Percentiles rank a stretch among this genome's conserved stretches.
Conservation (phyloP, 2,113 vertebrate species). For the Tringa solitaria region DNA sequence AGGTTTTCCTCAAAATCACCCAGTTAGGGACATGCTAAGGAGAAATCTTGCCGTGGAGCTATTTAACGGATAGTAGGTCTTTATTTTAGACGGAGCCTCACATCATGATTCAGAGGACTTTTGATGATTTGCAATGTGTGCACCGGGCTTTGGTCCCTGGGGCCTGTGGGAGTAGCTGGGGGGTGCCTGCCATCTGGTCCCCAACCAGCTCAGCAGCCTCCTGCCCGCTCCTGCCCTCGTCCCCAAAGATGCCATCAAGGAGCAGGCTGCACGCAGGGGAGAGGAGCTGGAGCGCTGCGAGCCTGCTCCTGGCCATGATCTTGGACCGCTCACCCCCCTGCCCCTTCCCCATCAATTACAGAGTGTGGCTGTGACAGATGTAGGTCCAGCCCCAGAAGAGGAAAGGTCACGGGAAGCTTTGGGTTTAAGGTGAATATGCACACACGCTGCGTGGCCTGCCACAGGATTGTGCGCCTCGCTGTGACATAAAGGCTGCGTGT, state of each 20-base stretch:
- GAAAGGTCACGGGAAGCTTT: neutral
- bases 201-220: neutral
- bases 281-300: accelerated
- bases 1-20: neutral
- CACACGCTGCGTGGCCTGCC: neutral
- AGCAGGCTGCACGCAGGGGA: accelerated
- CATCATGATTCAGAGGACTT: neutral
- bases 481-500: neutral
- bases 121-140: neutral
- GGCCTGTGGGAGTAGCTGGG: neutral
- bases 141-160: accelerated
- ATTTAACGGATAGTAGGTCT: neutral
- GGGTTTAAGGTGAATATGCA: neutral
- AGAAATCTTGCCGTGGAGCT: neutral
- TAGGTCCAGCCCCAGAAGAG: neutral
- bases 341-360: neutral
- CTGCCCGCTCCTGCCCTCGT: neutral
- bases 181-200: neutral
- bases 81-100: neutral
- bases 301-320: accelerated
- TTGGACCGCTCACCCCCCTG: neutral
- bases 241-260: neutral
- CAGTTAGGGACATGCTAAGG: neutral
- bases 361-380: neutral
- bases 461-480: neutral